These are phyloP conservation scores for Pachyuromys duprasi DNA, from an alignment of 2,797 vertebrate genomes.

Conservation along the genomic window DNA sequence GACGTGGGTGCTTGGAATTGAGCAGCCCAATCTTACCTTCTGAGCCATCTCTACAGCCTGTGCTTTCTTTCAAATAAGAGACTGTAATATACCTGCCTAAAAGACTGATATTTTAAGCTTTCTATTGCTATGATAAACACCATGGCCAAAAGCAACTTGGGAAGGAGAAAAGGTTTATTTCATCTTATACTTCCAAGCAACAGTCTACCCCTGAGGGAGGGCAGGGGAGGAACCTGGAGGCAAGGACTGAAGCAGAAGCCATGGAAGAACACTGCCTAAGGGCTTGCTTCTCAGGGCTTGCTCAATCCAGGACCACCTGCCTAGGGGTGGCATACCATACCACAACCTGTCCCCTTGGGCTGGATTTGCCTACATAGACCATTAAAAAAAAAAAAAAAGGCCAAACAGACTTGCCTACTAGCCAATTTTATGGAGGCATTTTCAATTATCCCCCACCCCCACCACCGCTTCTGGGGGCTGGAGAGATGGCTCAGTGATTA, in stretches of 20 bases:
- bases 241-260: not conserved
- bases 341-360: not conserved
- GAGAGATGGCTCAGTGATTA: not conserved
- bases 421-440: not conserved
- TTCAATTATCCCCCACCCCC: not conserved
- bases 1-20: not conserved
- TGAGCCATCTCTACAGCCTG: not conserved
- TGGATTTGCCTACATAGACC: not conserved
- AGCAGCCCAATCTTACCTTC: not conserved
- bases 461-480: not conserved
- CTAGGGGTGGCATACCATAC: not conserved
- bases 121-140: not conserved
- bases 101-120: not conserved
- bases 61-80: not conserved
- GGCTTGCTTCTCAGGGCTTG: not conserved
- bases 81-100: not conserved
- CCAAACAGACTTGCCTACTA: not conserved
- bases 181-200: not conserved
- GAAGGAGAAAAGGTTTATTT: not conserved
- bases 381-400: not conserved
- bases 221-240: not conserved
- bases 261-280: not conserved
- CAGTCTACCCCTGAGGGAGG: not conserved
- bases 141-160: not conserved
- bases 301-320: not conserved